These are phyloP conservation scores for Atractosteus spatula DNA, from an alignment of 2,113 vertebrate genomes.

Conservation along the genomic window DNA sequence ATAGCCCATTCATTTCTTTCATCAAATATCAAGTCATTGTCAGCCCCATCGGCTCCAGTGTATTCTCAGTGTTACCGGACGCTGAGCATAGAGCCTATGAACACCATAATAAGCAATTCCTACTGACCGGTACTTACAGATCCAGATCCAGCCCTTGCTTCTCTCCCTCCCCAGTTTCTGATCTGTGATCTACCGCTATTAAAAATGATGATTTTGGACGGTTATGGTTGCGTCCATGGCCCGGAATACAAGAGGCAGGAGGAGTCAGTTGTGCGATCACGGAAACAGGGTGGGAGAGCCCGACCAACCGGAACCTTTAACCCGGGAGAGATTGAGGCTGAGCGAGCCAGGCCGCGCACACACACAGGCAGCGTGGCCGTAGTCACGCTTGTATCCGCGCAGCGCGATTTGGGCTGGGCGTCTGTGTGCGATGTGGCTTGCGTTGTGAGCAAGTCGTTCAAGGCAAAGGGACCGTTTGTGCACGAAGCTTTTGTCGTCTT, in stretches of 20 bases:
- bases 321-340: constrained; percentile 24
- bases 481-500: no score
- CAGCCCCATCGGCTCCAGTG: constrained; percentile 29
- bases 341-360: background rate
- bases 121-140: constrained; percentile 22
- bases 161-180: constrained; percentile 14
- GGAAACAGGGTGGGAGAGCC: constrained; percentile 26
- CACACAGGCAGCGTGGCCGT: no score
- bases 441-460: no score
- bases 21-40: constrained; percentile 21
- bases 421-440: no score
- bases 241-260: constrained; percentile 47
- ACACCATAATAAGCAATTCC: background rate
- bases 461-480: no score
- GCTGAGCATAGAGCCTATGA: background rate
- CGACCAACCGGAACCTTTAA: constrained; percentile 41
- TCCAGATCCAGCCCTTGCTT: constrained; percentile 24
- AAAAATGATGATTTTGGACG: constrained; percentile 40
- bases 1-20: background rate
- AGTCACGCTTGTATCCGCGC: no score
- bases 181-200: constrained; percentile 15
- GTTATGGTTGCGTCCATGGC: constrained; percentile 63
- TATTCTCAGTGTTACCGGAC: constrained; percentile 32
- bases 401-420: no score
- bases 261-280: constrained; percentile 37